Evolutionary conservation across 2,888 invertebrate genomes (phyloP).

Genomic region (Sesia bembeciformis): DNA sequence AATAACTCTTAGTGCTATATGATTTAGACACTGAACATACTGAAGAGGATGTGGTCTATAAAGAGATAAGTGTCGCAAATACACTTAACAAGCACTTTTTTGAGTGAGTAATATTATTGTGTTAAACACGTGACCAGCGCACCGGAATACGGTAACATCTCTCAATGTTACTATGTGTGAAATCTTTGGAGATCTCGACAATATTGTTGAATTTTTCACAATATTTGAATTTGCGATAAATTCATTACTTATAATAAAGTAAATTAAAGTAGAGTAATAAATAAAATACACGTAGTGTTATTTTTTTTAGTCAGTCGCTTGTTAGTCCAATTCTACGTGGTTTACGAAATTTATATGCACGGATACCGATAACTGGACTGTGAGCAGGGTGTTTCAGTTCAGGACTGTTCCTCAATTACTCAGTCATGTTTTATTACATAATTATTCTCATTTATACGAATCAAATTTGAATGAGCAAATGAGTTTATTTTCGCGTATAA

Average conservation of each 20-base stretch:
- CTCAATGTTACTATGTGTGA: not conserved
- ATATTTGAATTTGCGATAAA: not conserved
- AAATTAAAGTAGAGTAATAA: not conserved
- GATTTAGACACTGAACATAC: too few relatives aligned
- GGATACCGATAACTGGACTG: not conserved
- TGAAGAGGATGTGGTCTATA: too few relatives aligned
- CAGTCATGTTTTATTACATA: too few relatives aligned
- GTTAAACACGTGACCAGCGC: too few relatives aligned
- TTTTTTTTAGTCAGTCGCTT: too few relatives aligned
- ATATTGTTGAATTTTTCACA: not conserved
- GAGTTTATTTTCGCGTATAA: constrained; percentile 8
- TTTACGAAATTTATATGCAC: not conserved
- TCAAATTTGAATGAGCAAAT: not conserved
- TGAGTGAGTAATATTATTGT: too few relatives aligned
- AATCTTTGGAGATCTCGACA: not conserved
- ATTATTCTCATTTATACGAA: not conserved
- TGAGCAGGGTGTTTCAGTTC: not conserved
- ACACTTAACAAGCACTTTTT: too few relatives aligned
- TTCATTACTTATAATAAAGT: not conserved
- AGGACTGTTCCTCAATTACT: not conserved
- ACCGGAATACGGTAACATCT: too few relatives aligned
- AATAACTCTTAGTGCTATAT: too few relatives aligned
- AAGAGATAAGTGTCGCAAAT: too few relatives aligned
- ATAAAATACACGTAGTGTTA: not conserved
- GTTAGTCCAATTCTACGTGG: not conserved